Evolutionary conservation across 2,113 vertebrate genomes (phyloP), one percentile per base, ranked within the genome.

Genomic region (Hiodon tergisus): DNA sequence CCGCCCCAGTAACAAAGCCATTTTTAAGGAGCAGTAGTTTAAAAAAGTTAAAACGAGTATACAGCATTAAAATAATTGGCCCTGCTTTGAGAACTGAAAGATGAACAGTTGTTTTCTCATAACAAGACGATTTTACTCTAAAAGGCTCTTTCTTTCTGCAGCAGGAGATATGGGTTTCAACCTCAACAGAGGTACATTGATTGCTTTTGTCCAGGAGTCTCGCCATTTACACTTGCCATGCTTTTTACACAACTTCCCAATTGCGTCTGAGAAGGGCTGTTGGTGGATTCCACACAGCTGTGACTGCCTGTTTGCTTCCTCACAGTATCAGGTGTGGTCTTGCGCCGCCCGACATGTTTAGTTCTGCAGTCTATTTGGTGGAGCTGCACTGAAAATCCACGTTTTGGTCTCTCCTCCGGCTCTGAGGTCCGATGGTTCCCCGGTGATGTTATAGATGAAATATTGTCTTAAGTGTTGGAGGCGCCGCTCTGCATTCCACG

Each of bases 401-500:
- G 84, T 76, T 79, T 86, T 88, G 87, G 89, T 88, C 85, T 75
- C 78, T 59, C 73, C 76, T 76, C 80, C 78, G 2, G 83, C 80
- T 79, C 89, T 86, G 83, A 89, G 87, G 87, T 93, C 93, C 90
- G 87, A 59, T 46, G 75, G 86, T 87, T 88, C 87, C 80, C 77
- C 84, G 54, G 77, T 90, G 89, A 90, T 88, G 90, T 92, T 90
- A 91, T 93, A 91, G 83, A 85, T 82, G 85, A 85, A 91, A 86
- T 90, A 88, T 91, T 77, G 85, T 86, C 90, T 87, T 90, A 91
- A 92, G 90, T 85, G 81, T 84, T 3, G 57, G 81, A 89, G 92
- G 92, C 94, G 93, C 93, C 94, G 80, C 87, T 80, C 87, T 88
- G 92, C 91, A 31, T 89, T 87, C 31, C 87, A 76, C 67, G 79